Evolutionary conservation across 2,113 vertebrate genomes (phyloP).

Genomic region (Chlorodrepanis virens): DNA sequence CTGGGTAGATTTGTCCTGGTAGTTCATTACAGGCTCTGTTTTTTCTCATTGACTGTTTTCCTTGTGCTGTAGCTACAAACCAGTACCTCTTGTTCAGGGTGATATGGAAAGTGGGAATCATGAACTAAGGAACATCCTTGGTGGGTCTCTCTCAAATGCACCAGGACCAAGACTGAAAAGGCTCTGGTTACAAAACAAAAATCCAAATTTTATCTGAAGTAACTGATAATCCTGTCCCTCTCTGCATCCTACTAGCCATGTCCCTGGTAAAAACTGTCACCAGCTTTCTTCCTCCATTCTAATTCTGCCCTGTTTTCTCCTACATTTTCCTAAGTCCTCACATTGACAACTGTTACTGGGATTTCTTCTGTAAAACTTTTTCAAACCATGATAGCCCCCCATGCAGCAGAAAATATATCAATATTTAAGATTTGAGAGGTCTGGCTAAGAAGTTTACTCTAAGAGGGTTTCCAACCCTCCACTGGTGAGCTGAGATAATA

Average conservation of each 20-base stretch:
- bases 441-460: neutral
- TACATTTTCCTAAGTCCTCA: neutral
- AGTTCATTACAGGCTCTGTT: neutral
- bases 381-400: neutral
- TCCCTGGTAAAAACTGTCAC: neutral
- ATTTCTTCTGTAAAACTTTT: neutral
- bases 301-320: neutral
- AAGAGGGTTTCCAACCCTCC: neutral
- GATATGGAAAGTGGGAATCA: neutral
- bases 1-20: neutral
- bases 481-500: neutral
- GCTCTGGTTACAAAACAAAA: neutral
- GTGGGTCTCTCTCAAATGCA: neutral
- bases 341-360: neutral
- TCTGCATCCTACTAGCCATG: neutral
- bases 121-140: neutral
- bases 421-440: neutral
- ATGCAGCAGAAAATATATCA: neutral
- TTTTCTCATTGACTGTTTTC: neutral
- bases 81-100: neutral
- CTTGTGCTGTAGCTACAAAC: neutral
- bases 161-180: neutral
- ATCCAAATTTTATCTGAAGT: neutral
- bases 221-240: neutral
- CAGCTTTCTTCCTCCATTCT: neutral